phyloP scores from a whole-genome alignment of 2,113 vertebrate species.

The Oryzias celebensis region DNA sequence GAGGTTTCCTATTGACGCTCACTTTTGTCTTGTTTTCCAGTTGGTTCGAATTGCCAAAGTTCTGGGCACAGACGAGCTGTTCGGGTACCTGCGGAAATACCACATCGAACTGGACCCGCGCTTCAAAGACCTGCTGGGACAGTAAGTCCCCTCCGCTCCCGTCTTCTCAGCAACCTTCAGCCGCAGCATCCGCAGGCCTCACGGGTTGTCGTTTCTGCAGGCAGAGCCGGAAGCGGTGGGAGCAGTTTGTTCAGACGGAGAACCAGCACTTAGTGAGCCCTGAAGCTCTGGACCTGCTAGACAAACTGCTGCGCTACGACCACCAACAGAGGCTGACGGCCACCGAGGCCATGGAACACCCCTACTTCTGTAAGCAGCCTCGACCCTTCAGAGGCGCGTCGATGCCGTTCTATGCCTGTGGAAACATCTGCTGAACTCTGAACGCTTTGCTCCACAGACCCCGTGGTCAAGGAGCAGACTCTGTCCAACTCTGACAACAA shows the following conservation, averaged over 20 bases:
- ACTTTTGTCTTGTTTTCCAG: slow-evolving; percentile 74
- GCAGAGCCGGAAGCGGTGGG: slow-evolving; percentile 97
- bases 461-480: slow-evolving; percentile 92
- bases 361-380: slow-evolving; percentile 91
- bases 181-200: too few species aligned
- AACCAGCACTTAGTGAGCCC: slow-evolving; percentile 96
- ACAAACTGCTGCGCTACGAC: slow-evolving; percentile 98
- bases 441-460: slow-evolving; percentile 77
- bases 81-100: slow-evolving; percentile 96
- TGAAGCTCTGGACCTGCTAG: slow-evolving; percentile 93
- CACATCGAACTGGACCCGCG: slow-evolving; percentile 98
- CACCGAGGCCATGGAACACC: slow-evolving; percentile 97
- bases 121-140: slow-evolving; percentile 97
- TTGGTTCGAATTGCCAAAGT: slow-evolving; percentile 98
- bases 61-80: slow-evolving; percentile 96
- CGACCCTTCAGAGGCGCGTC: background rate
- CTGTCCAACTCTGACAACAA: slow-evolving; percentile 89
- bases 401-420: background rate
- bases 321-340: slow-evolving; percentile 98
- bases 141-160: slow-evolving; percentile 81
- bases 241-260: slow-evolving; percentile 98
- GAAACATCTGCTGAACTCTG: background rate
- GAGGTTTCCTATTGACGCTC: background rate
- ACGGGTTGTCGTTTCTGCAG: slow-evolving; percentile 62
- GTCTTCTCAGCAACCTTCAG: too few species aligned